Conservation (phyloP, 1,140 invertebrate species). For the Sipha flava region DNA sequence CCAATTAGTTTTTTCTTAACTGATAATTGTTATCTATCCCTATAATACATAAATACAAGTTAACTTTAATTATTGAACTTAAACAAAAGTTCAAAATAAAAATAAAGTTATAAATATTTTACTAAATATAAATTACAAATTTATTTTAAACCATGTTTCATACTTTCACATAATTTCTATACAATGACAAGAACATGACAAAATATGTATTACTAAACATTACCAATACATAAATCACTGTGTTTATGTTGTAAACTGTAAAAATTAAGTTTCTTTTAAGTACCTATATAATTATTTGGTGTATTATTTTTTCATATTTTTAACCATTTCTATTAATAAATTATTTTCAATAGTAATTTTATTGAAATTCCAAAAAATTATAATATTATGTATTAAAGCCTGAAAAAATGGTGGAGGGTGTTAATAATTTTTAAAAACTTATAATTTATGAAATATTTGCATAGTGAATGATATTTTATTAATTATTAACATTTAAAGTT, state of each 20-base stretch:
- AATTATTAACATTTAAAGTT: not conserved
- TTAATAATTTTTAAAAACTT: not conserved
- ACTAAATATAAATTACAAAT: not conserved
- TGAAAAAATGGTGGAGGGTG: conserved; percentile 11
- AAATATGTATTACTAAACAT: not conserved
- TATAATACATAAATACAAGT: no score
- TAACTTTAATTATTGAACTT: no score
- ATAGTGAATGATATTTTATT: not conserved
- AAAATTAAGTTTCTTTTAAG: not conserved
- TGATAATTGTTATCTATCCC: no score
- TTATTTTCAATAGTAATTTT: not conserved
- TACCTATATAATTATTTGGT: not conserved
- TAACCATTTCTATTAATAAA: not conserved
- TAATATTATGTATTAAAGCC: not conserved
- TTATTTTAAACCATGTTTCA: not conserved
- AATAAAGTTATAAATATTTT: no score
- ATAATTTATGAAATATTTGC: not conserved
- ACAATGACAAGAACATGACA: no score
- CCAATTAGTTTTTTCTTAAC: no score
- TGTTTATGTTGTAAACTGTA: not conserved
- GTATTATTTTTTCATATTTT: not conserved
- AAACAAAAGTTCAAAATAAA: no score
- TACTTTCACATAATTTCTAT: no score
- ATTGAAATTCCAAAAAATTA: not conserved
- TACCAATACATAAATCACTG: not conserved